A percentile compares a stretch with the other conserved stretches of the same genome.
Conservation (phyloP, 1,140 invertebrate genomes). For the Saccostrea echinata region DNA sequence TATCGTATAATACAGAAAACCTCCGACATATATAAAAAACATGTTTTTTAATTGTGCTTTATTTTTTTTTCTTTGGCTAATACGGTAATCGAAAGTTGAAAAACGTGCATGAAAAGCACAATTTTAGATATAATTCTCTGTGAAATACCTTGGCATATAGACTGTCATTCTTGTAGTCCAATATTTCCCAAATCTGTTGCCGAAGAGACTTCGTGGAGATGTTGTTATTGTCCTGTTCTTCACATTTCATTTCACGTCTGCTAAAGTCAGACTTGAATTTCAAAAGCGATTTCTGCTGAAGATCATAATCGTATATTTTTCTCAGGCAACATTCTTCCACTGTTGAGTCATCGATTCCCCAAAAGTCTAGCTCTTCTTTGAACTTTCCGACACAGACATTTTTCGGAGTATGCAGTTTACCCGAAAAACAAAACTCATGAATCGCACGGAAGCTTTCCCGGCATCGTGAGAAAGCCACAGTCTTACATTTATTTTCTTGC, state of each 20-base stretch:
- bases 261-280: neutral
- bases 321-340: constrained; percentile 38
- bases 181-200: neutral
- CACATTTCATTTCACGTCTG: neutral
- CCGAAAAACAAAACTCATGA: constrained; percentile 10
- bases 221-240: neutral
- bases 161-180: neutral
- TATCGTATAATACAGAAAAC: too few species aligned
- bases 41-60: too few species aligned
- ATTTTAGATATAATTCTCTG: too few species aligned
- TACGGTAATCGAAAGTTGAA: too few species aligned
- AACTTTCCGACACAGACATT: constrained; percentile 32
- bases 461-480: neutral
- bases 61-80: too few species aligned
- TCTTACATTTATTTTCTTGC: neutral
- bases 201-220: neutral
- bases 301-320: constrained; percentile 7
- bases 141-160: neutral
- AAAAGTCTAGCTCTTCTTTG: constrained; percentile 41
- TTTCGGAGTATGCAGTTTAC: constrained; percentile 39
- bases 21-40: too few species aligned
- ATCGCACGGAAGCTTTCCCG: constrained; percentile 28
- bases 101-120: too few species aligned
- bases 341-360: neutral
- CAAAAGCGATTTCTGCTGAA: neutral